Conservation (phyloP, 2,797 vertebrate species). For the Spondyliosoma cantharus region DNA sequence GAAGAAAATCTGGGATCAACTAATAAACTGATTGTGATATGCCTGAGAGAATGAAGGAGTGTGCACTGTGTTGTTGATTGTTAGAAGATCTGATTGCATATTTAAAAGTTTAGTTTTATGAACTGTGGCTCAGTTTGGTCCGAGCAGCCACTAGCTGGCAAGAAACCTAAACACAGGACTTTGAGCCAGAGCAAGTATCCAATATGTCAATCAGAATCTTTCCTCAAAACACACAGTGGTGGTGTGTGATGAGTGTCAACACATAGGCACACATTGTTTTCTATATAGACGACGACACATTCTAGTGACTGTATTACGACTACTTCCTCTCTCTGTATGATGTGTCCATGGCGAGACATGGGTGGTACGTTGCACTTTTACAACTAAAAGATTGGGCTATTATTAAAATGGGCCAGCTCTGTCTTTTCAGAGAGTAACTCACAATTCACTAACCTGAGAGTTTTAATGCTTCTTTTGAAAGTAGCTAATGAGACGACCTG, state of each 20-base stretch:
- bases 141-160: not conserved
- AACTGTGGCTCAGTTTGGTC: not conserved
- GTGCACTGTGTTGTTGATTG: not conserved
- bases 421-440: not conserved
- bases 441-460: not conserved
- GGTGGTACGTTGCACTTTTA: not conserved
- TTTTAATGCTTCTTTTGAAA: not conserved
- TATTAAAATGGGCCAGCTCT: not conserved
- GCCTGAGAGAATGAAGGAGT: not conserved
- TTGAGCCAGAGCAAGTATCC: not conserved
- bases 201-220: not conserved
- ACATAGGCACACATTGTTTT: not conserved
- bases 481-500: not conserved
- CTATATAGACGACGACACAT: not conserved
- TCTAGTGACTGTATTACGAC: not conserved
- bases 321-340: not conserved
- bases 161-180: not conserved
- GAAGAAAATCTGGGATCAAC: not conserved
- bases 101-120: not conserved
- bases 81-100: not conserved
- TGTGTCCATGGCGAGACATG: not conserved
- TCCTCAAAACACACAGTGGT: not conserved
- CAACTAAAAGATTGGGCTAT: not conserved
- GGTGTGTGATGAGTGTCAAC: not conserved
- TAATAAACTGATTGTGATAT: not conserved